Evolutionary conservation across 2,888 invertebrate genomes (phyloP), one percentile per base, ranked within the genome.

Genomic region (Dasypogon diadema): DNA sequence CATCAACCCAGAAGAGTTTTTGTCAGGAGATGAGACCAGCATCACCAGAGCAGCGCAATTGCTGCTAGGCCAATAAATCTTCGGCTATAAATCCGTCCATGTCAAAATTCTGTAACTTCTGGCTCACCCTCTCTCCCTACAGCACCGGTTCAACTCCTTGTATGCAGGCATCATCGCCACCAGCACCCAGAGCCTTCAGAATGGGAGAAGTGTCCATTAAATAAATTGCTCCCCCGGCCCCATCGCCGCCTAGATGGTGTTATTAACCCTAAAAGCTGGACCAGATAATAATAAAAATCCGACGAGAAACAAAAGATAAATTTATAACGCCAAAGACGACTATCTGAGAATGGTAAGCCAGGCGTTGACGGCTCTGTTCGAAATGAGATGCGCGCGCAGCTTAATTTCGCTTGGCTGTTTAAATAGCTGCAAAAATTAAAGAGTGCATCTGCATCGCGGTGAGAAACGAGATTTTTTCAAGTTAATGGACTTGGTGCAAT

Each of bases 81-180:
- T 74, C 58, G 18, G 56, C 73, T 74, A 74, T 74, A 74, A 74
- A 74, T 74, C 73, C 58, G 56, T 74, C 58, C 24, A 42, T 58
- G 73, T 74, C 73, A 74, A 74, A 74, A 58, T 74, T 42, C 24
- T 74, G 73, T 74, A 55, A 34, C 42, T 37, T 37, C 34, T 73
- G 34, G 46, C 63, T 68, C 68, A 26, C 18, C 68, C 48, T 24
- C 68, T 42, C 26, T 12, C 26, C 22, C 26, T 30, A 8, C 30
- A 5, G 12, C 18, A 16, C 21, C 12, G 8, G 3, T 5, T 30
- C 30, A 30, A 5, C n/a, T n/a, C n/a, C n/a, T n/a, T n/a, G n/a
- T n/a, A n/a, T n/a, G n/a, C 30, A 30, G 30, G 8, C 30, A 30
- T 3, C 8, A 30, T 30, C 30, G 8, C 58, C 24, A 21, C 30